Base-by-base conservation (phyloP, 2,888 invertebrate species). In the Atherix ibis region DNA sequence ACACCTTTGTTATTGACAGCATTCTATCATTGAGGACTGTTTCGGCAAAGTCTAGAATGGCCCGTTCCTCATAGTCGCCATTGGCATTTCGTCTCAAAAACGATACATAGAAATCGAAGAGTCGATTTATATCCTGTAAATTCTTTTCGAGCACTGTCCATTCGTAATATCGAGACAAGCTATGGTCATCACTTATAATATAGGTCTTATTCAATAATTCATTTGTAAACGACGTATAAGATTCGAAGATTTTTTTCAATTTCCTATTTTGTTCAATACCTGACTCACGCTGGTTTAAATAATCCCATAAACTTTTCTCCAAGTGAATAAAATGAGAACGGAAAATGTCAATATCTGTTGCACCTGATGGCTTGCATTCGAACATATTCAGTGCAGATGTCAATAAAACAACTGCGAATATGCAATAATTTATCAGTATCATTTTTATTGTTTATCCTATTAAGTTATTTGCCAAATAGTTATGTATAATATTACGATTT, bases 41-140 rank as follows among this genome's bases (percentile, higher is more conserved):
- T 37, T 75, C 70, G 1, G 75, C 70, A 40, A 84, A 56, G 54
- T 78, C 75, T 35, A 69, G 52, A 68, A 78, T 66, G 4, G 70
- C 66, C 27, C 64, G 62, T 38, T 63, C 54, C 31, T 62, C 53
- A 62, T 65, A 39, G 58, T 66, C 46, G 50, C 59, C 19, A 53
- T 52, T 29, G 63, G 59, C 18, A 53, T 52, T 28, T 29, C 39
- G 35, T 12, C 36, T 27, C 38, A 18, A 45, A 53, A 73, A 73
- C 44, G 70, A 64, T 36, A 74, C 58, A 52, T 77, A 83, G 29
- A 67, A 69, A 41, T 67, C 69, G 52, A 81, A 83, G 34, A 79
- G 54, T 1, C 71, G 71, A 40, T 76, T 71, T 18, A 84, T 64
- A 13, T 68, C 58, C 29, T 67, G 61, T 46, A 79, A 52, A 50